Base-by-base conservation (phyloP, 2,797 vertebrate species). In the Arnoldichthys spilopterus region DNA sequence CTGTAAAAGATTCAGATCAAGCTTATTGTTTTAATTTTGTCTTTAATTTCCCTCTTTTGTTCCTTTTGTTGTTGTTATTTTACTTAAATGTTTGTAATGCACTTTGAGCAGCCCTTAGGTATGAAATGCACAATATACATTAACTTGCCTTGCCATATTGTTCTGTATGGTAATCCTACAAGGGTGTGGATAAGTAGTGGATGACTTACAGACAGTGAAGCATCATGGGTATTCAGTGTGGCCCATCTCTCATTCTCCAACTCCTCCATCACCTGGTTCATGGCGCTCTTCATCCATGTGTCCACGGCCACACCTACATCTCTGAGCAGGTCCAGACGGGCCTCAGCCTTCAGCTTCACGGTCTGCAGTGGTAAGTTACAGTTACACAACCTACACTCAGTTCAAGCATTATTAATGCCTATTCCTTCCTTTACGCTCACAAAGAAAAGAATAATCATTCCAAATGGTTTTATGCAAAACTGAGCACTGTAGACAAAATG, bases 261-360 rank as follows among this genome's bases (percentile, higher is more conserved):
- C 68, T 99, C 97, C 72, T 98, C 97, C 96, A 96, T 97, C 87
- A 98, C 97, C 86, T 98, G 97, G 89, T 97, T 98, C 97, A 98
- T 98, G 8, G 97, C 96, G 1, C 97, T 98, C 85, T 98, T 96
- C 1, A 99, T 89, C 97, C 97, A 99, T 0, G 95, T 96, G 76
- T 99, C 97, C 70, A 98, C 97, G 0, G 94, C 93, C 2, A 99
- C 93, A 0, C 96, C 97, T 0, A 97, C 96, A 85, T 96, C 94
- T 85, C 96, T 92, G 67, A 99, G 91, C 82, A 98, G 85, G 66
- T 96, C 95, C 4, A 99, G 94, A 4, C 97, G 95, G 0, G 96
- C 97, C 77, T 98, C 97, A 0, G 97, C 97, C 83, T 98, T 98
- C 84, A 95, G 91, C 82, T 98, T 98, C 72, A 96, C 90, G 11